These are phyloP conservation scores for Rattus norvegicus DNA, from an alignment of 2,113 vertebrate genomes.

Conservation along the genomic window DNA sequence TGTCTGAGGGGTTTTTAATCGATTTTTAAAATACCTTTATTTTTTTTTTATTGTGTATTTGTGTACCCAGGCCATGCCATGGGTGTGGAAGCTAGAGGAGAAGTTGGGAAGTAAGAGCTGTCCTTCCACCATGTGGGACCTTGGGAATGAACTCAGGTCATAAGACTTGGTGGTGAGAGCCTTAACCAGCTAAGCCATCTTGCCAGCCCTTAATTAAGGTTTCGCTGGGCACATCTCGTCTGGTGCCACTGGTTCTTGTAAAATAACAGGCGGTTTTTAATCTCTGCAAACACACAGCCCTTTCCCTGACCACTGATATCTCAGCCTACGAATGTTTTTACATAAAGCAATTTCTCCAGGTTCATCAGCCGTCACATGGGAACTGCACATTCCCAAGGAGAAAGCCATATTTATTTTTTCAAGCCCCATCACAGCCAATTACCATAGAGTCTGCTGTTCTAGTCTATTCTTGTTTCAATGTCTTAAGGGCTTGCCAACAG, in stretches of 20 bases:
- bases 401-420: conserved; percentile 69
- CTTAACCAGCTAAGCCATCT: background rate
- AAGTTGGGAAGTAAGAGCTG: background rate
- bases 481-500: conserved; percentile 35
- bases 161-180: background rate
- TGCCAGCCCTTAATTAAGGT: background rate
- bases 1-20: background rate
- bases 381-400: conserved; percentile 56
- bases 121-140: background rate
- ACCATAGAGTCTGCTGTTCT: conserved; percentile 62
- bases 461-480: conserved; percentile 46
- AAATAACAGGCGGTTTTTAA: background rate
- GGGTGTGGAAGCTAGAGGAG: background rate
- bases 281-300: conserved; percentile 19
- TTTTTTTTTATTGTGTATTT: background rate
- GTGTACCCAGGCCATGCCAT: no score
- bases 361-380: conserved; percentile 52
- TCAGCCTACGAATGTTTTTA: background rate
- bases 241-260: background rate
- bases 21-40: background rate
- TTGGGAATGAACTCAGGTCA: background rate
- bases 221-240: background rate
- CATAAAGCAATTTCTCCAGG: conserved; percentile 55
- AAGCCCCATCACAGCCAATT: conserved; percentile 47
- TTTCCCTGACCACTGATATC: conserved; percentile 18